Base-by-base conservation (phyloP, 2,888 invertebrate genomes). In the Lasioglossum lativentre region DNA sequence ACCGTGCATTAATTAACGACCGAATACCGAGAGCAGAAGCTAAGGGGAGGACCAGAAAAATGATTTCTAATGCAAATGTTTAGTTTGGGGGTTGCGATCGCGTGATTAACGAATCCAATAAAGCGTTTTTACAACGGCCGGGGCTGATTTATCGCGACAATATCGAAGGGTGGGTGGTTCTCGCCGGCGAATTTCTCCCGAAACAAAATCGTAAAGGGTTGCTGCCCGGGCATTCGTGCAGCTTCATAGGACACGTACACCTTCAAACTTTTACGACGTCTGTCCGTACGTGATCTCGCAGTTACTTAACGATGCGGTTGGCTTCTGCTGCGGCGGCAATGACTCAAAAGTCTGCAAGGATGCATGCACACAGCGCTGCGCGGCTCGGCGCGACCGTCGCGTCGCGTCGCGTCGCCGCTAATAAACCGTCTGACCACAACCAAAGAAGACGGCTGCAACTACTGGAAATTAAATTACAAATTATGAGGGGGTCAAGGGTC, bases 391-490 rank as follows among this genome's bases (percentile, higher is more conserved):
- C 75, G 63, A 30, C 66, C 23, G 68, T 66, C 14, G 30, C 63
- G 74, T 30, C 27, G 70, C 23, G 68, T 66, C 14, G 30, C 63
- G 74, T 30, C 27, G 70, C 66, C 27, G 45, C 63, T 71, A 80
- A 83, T 83, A 86, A 82, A 77, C 27, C 56, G 59, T 73, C 72
- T n/a, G 75, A 77, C 52, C 76, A 63, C 70, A 74, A 63, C 86
- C 42, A 80, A 83, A 74, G 89, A 83, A 80, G 84, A 66, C 34
- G 38, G 78, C 76, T 71, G 56, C 47, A 59, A 74, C 68, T 81
- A 78, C 83, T 80, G 84, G 84, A 90, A 91, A 92, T 90, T 82
- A 92, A 92, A 92, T 92, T 91, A 91, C 87, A 87, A 90, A 91
- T 91, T 90, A 87, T 86, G 85, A 83, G 79, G 84, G 34, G 66